Percentiles rank a stretch among this genome's conserved stretches.
phyloP scores from a whole-genome alignment of 2,888 invertebrate genomes.

The Tetragnatha montana region DNA sequence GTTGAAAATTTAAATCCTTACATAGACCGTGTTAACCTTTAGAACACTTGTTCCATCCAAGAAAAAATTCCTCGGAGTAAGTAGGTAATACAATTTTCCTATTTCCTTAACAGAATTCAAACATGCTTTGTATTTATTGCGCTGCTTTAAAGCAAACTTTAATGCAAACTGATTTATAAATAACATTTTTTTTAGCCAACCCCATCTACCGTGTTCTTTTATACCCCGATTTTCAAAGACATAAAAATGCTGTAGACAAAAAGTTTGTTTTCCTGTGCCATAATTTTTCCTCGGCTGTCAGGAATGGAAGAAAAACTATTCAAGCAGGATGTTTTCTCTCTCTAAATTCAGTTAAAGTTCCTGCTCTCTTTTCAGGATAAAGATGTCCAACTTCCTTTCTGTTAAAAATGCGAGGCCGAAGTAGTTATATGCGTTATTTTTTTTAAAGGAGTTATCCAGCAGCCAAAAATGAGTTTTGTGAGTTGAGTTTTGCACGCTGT shows the following conservation, averaged over 20 bases:
- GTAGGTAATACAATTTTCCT: too few species aligned
- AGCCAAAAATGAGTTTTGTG: not conserved
- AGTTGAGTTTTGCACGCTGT: not conserved
- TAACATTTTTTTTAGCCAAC: not conserved
- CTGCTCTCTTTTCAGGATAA: not conserved
- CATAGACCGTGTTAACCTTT: too few species aligned
- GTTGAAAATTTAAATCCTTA: too few species aligned
- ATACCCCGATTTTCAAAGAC: not conserved
- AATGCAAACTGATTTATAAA: not conserved
- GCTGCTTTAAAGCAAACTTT: not conserved
- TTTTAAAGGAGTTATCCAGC: not conserved
- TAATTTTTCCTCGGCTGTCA: not conserved
- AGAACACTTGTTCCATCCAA: too few species aligned
- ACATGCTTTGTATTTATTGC: not conserved
- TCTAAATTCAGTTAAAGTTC: not conserved
- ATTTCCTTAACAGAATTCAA: not conserved
- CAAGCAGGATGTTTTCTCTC: slow-evolving; percentile 1
- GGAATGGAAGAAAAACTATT: not conserved
- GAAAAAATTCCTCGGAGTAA: too few species aligned
- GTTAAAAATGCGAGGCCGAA: not conserved
- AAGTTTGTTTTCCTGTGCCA: not conserved
- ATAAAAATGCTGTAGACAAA: not conserved
- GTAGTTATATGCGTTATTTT: not conserved
- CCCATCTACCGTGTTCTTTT: not conserved
- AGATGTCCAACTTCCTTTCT: not conserved